Evolutionary conservation across 2,888 invertebrate genomes (phyloP), one percentile per base, ranked within the genome.

Genomic region (Thymelicus lineola): DNA sequence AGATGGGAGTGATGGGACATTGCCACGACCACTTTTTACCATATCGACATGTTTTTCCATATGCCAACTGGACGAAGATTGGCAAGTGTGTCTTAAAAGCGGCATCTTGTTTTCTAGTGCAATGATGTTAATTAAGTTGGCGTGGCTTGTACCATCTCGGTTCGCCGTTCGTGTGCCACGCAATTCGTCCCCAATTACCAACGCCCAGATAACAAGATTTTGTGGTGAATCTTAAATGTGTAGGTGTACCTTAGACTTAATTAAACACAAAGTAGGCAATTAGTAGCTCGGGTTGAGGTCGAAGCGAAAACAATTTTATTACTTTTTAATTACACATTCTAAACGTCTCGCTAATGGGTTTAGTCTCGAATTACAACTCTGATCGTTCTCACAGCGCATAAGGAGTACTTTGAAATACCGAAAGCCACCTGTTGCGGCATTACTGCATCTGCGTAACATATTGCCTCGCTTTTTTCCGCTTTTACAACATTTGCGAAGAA

Each of bases 121-220:
- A 53, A 15, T 64, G 64, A 70, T 70, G 63, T 58, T 69, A 70
- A 64, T 70, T 69, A 69, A 63, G 58, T 63, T 69, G 69, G 69
- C 69, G 63, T 59, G 63, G 59, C 48, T 35, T 4, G 50, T 53
- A 42, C 59, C 42, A 64, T 69, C 58, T 69, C 42, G 58, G 48
- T 63, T 69, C 69, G 63, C 42, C 48, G 48, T 63, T 69, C 69
- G 63, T 69, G 63, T 69, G 59, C 64, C 69, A 69, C 63, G 63
- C 69, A 69, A 69, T 63, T 57, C 58, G 63, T 69, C 69, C 63
- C 50, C 63, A 69, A 64, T 69, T 69, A 69, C 59, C 15, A 46
- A 42, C 38, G 50, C 20, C 58, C 63, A 35, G 42, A 38, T 36
- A 58, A 46, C 15, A 50, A 50, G 58, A 69, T 63, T 69, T 48